These are phyloP conservation scores for Numenius phaeopus DNA, from an alignment of 2,797 vertebrate genomes.

Conservation along the genomic window DNA sequence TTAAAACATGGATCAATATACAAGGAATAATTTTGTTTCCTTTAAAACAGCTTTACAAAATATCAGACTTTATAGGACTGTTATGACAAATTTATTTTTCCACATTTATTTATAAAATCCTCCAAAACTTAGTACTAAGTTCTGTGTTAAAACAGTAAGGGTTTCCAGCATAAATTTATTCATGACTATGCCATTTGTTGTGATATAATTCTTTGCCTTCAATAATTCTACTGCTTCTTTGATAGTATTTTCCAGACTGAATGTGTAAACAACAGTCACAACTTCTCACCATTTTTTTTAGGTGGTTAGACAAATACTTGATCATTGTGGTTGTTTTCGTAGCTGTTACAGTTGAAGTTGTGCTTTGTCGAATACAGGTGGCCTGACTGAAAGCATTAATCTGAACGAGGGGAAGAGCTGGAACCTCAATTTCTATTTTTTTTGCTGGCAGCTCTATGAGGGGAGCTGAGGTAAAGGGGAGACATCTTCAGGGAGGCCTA, in stretches of 20 bases:
- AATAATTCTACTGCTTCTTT: not conserved
- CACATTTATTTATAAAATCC: not conserved
- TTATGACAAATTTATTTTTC: not conserved
- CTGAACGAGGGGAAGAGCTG: not conserved
- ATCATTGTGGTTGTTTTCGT: not conserved
- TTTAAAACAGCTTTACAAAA: not conserved
- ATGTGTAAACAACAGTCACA: not conserved
- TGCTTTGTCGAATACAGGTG: not conserved
- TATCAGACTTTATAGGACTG: not conserved
- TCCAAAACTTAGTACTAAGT: not conserved
- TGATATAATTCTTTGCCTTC: not conserved
- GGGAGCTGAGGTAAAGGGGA: not conserved
- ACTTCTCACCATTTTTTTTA: not conserved
- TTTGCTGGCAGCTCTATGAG: not conserved
- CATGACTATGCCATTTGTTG: not conserved
- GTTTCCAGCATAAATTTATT: not conserved
- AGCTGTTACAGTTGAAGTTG: not conserved
- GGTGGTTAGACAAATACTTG: not conserved
- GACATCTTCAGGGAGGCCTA: not conserved
- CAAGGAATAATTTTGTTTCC: not conserved
- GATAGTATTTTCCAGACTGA: not conserved
- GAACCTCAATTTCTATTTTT: not conserved
- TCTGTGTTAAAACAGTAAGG: not conserved
- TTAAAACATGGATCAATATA: not conserved
- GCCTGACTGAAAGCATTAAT: not conserved